Evolutionary conservation across 2,797 vertebrate species (phyloP).

Genomic region (Sebastes trivittatus): DNA sequence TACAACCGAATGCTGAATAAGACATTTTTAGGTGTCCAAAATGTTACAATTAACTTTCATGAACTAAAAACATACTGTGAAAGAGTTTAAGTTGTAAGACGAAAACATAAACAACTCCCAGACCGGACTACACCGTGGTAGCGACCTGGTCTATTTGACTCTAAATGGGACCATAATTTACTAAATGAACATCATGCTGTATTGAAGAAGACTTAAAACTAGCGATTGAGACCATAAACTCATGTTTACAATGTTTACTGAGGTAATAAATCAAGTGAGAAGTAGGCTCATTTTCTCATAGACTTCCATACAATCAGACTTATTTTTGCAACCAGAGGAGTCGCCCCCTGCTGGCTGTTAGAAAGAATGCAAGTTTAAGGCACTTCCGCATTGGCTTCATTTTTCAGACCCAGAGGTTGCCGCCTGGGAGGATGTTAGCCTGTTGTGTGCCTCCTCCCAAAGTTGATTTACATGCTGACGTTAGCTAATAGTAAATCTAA

Average conservation of each 20-base stretch:
- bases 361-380: neutral
- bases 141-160: neutral
- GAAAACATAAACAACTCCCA: too few relatives aligned
- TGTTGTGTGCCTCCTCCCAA: neutral
- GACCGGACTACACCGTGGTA: fast-evolving
- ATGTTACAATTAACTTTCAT: neutral
- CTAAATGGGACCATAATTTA: neutral
- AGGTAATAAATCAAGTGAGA: neutral
- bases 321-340: neutral
- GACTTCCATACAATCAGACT: neutral
- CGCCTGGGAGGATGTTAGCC: neutral
- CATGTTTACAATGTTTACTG: neutral
- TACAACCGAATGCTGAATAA: too few relatives aligned
- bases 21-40: neutral
- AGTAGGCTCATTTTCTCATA: neutral
- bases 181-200: neutral
- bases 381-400: neutral
- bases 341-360: neutral
- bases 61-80: neutral
- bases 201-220: neutral
- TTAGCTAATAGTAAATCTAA: neutral
- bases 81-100: too few relatives aligned
- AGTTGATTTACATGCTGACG: neutral
- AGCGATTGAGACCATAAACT: neutral
- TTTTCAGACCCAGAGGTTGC: neutral